Conservation (phyloP, 2,888 invertebrate genomes). For the Oscheius myriophilus region DNA sequence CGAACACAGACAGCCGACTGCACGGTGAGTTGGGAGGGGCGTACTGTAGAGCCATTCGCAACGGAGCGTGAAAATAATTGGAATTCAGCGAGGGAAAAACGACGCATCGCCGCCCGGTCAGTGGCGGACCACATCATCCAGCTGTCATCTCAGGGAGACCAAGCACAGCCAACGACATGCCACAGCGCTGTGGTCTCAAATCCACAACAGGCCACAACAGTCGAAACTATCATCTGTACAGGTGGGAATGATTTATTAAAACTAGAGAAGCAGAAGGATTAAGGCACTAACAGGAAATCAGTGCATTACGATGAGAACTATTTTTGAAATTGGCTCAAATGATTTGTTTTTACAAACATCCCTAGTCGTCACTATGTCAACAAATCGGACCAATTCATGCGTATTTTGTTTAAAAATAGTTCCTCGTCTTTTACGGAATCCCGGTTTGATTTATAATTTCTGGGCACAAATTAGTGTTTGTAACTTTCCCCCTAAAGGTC, state of each 20-base stretch:
- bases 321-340: not conserved
- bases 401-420: no score
- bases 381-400: not conserved
- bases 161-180: not conserved
- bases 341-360: not conserved
- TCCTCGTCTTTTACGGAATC: no score
- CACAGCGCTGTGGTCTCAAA: not conserved
- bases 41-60: no score
- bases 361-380: not conserved
- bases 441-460: no score
- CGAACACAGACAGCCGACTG: conserved; percentile 53
- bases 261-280: not conserved
- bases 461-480: no score
- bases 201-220: not conserved
- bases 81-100: conserved; percentile 49
- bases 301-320: not conserved
- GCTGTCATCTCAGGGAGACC: conserved; percentile 17
- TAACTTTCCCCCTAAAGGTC: no score
- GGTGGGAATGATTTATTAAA: not conserved
- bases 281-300: not conserved
- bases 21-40: conserved; percentile 42
- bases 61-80: not conserved
- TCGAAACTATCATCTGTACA: not conserved
- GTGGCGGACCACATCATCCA: conserved; percentile 28
- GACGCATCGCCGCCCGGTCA: conserved; percentile 20